These are phyloP conservation scores for Spinibarbus caldwelli DNA, from an alignment of 2,797 vertebrate species.

Conservation along the genomic window DNA sequence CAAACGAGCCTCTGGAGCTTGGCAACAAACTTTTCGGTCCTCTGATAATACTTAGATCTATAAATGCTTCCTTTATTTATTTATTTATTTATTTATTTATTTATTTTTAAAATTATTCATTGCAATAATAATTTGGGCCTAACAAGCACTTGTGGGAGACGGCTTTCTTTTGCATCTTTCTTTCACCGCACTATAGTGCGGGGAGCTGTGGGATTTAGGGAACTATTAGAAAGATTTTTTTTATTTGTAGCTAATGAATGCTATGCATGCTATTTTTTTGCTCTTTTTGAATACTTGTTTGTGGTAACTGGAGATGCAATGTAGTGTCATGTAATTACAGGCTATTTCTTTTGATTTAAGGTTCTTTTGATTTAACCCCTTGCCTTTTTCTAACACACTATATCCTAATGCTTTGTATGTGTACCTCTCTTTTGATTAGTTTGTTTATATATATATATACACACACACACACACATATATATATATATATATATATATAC, in stretches of 20 bases:
- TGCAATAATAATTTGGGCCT: constrained; percentile 86
- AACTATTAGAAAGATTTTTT: constrained; percentile 86
- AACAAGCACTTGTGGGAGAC: constrained; percentile 96
- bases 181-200: constrained; percentile 74
- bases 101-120: constrained; percentile 86
- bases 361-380: constrained; percentile 76
- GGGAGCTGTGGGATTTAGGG: constrained; percentile 84
- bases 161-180: constrained; percentile 79
- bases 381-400: too few relatives aligned
- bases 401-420: too few relatives aligned
- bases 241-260: constrained; percentile 89
- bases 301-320: constrained; percentile 64
- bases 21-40: constrained; percentile 79
- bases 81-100: constrained; percentile 81
- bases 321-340: constrained; percentile 69
- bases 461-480: too few relatives aligned
- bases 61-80: constrained; percentile 83
- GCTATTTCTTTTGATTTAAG: constrained; percentile 70
- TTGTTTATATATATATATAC: too few relatives aligned
- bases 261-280: constrained; percentile 79
- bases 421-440: too few relatives aligned
- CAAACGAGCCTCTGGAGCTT: constrained; percentile 74
- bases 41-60: constrained; percentile 80
- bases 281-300: constrained; percentile 76
- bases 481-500: too few relatives aligned